These are phyloP conservation scores for Morinoia aosen DNA, from an alignment of 2,888 invertebrate genomes.

Conservation along the genomic window DNA sequence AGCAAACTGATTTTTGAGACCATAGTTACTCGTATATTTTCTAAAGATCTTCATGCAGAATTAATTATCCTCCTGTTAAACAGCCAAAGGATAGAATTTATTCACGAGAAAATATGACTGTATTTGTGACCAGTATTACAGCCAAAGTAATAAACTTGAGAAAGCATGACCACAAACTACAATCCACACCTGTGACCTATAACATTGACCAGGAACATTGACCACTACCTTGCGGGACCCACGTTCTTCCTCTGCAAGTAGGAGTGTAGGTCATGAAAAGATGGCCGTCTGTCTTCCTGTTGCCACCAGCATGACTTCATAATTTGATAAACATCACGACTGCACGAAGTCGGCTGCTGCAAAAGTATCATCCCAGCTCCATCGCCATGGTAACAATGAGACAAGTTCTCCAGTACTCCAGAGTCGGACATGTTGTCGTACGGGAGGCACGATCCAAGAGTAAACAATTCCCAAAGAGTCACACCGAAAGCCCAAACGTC, in stretches of 20 bases:
- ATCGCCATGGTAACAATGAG: slow-evolving; percentile 73
- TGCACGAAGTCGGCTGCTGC: slow-evolving; percentile 73
- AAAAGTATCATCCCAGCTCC: slow-evolving; percentile 68
- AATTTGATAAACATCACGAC: slow-evolving; percentile 74
- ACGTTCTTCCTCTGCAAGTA: slow-evolving; percentile 72
- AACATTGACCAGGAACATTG: neutral
- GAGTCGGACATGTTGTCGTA: slow-evolving; percentile 84
- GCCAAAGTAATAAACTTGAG: neutral
- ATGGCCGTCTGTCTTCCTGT: slow-evolving; percentile 72
- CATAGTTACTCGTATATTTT: neutral
- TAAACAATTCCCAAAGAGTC: slow-evolving; percentile 64
- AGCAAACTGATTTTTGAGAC: neutral
- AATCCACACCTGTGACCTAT: neutral
- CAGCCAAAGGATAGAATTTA: too few species aligned
- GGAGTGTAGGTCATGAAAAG: slow-evolving; percentile 74
- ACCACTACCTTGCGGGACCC: slow-evolving; percentile 59
- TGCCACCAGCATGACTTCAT: slow-evolving; percentile 75
- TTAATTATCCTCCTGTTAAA: neutral
- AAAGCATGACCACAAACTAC: neutral
- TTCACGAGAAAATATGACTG: too few species aligned
- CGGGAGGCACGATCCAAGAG: slow-evolving; percentile 84
- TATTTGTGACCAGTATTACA: too few species aligned
- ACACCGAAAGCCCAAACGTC: slow-evolving; percentile 65
- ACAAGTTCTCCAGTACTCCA: slow-evolving; percentile 86
- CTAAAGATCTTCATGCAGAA: neutral